Evolutionary conservation across 2,888 invertebrate species (phyloP), one percentile per base, ranked within the genome.

Genomic region (Drosophila nigricruria): DNA sequence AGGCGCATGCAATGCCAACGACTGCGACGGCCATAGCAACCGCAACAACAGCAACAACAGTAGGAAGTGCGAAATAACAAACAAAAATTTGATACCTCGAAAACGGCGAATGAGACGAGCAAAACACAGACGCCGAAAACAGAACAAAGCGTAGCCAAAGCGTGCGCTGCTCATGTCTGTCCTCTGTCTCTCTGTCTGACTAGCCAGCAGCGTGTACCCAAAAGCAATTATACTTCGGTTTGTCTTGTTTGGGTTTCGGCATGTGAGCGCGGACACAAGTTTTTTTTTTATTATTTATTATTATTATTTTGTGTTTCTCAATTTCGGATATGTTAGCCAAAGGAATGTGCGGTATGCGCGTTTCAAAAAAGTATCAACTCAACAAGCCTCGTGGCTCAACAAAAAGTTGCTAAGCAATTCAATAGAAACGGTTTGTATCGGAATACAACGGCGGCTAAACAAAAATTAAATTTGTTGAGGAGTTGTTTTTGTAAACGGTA

Each of bases 341-440:
- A 74, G 74, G 58, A 64, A 77, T 81, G 63, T 71, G 74, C 25
- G 81, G 74, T 68, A 81, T 81, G 77, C 62, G 76, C 77, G 69
- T 70, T 45, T 23, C 32, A 32, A 52, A 69, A 47, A 40, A 38
- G 27, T 72, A 32, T 30, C 38, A 40, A 18, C 18, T 30, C 38
- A 10, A 65, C 38, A 10, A 65, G 54, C 47, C 40, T 38, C 20
- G 54, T 36, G 56, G 45, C 12, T 52, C 34, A 59, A 36, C 47
- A 53, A 60, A 50, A 45, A 34, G 16, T 53, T 42, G 47, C 61
- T 34, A 36, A 54, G 20, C n/a, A 23, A 20, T 20, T 20, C 50
- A 53, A 36, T 53, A 18, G n/a, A 50, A 52, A 23, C 43, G n/a
- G 23, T 20, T 27, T 12, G 20, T 18, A n/a, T 52, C 14, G 34